Percentiles rank a stretch among this genome's conserved stretches.
Conservation (phyloP, 2,113 vertebrate species). For the Nasalis larvatus region DNA sequence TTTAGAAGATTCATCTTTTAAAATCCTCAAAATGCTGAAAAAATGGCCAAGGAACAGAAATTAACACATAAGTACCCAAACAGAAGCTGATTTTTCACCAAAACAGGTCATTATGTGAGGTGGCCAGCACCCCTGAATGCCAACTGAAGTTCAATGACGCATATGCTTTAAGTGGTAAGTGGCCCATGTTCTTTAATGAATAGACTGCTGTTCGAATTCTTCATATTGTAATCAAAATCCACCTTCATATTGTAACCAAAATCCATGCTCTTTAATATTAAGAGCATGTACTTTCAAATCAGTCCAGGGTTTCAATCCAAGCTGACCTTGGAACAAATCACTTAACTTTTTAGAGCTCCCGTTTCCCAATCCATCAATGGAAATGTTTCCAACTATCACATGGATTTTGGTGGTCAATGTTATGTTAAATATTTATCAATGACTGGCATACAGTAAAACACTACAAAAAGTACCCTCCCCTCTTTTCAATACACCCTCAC, state of each 20-base stretch:
- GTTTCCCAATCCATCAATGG: not conserved
- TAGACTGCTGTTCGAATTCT: not conserved
- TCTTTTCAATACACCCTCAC: slow-evolving; percentile 5
- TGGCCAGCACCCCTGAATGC: not conserved
- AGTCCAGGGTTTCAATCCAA: not conserved
- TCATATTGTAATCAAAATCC: slow-evolving; percentile 27
- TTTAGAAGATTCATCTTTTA: not conserved
- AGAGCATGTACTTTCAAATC: not conserved
- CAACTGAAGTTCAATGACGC: not conserved
- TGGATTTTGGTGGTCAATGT: not conserved
- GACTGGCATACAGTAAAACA: not conserved
- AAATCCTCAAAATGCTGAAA: slow-evolving; percentile 25
- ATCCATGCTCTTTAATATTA: not conserved
- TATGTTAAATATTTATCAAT: not conserved
- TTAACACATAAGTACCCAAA: not conserved
- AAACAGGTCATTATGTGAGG: not conserved
- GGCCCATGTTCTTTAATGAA: too few relatives aligned
- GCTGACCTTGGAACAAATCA: slow-evolving; percentile 9
- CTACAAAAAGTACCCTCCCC: not conserved
- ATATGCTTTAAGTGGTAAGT: not conserved
- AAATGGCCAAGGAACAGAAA: slow-evolving; percentile 14
- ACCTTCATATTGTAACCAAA: not conserved
- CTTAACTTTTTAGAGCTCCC: not conserved
- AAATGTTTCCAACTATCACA: slow-evolving; percentile 16
- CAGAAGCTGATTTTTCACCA: not conserved